These are phyloP conservation scores for Schizaphis graminum DNA, from an alignment of 2,888 invertebrate species.

Conservation along the genomic window DNA sequence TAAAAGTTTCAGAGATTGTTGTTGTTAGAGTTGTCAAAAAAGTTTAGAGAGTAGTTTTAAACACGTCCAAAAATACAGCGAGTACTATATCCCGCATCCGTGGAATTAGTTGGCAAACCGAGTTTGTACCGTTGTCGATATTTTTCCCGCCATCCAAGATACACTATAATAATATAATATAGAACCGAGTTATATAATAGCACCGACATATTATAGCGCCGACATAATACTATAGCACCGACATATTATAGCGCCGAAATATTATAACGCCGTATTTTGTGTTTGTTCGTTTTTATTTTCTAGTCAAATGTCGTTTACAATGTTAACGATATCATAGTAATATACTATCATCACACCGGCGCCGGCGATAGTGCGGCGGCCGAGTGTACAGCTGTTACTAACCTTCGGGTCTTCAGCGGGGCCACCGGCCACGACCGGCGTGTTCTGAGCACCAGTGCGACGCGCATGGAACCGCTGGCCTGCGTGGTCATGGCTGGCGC, in stretches of 20 bases:
- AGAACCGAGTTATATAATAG: too few species aligned
- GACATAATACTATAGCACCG: too few species aligned
- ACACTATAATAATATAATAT: too few species aligned
- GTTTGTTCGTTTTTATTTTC: background rate
- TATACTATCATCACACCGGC: background rate
- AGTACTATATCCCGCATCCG: background rate
- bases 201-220: too few species aligned
- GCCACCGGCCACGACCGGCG: slow-evolving; percentile 84
- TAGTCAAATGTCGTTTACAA: rapidly evolving
- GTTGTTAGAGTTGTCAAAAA: too few species aligned
- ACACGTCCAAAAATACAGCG: background rate
- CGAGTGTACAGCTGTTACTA: background rate
- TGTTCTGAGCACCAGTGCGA: slow-evolving; percentile 79
- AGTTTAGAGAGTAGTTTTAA: background rate
- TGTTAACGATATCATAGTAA: background rate
- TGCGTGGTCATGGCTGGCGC: slow-evolving; percentile 79
- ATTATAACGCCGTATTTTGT: background rate
- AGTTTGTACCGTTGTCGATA: too few species aligned
- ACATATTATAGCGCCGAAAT: too few species aligned
- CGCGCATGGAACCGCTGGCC: slow-evolving; percentile 68
- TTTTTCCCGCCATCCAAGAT: too few species aligned
- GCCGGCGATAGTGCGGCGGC: background rate
- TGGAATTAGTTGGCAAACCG: background rate
- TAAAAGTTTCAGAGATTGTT: too few species aligned
- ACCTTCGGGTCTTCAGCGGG: slow-evolving; percentile 80